Base-by-base conservation (phyloP, 2,888 invertebrate genomes). In the Heliconius erato region DNA sequence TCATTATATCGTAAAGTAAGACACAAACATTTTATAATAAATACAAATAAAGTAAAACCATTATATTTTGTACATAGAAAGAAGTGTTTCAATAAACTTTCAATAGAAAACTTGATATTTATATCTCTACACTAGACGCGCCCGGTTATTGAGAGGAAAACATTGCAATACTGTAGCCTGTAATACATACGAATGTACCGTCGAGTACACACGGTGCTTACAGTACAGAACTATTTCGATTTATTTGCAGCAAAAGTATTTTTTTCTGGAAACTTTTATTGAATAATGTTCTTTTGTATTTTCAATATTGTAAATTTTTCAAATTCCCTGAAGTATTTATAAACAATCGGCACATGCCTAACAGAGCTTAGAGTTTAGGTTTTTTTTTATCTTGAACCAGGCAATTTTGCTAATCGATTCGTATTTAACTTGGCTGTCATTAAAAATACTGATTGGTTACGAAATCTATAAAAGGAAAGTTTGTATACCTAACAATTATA, bases 111-210 rank as follows among this genome's bases (percentile, higher is more conserved):
- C 78, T 67, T 68, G 49, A 84, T 84, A 84, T 85, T 85, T 86
- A 84, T 86, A 84, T 82, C 80, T 63, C 65, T 81, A 81, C 82
- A 81, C 83, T 80, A 78, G 80, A 84, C 82, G 83, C 83, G 84
- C 81, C 79, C 84, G 83, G 84, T 85, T 86, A 86, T 84, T 85
- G 83, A 67, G 80, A 83, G 80, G 83, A 86, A 85, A 85, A 85
- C 84, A 85, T 82, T 83, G 81, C 79, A 83, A 59, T 79, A 80
- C 81, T 84, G 83, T 35, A 74, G 74, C 82, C 11, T 84, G 54
- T 54, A 54, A 54, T 74, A 74, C 71, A 59, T 63, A 87, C 86
- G 19, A 54, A 86, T 86, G 86, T 85, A 86, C 86, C 84, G 83
- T 85, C 82, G 79, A 82, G 80, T 85, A 80, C 85, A 78, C 82